Base-by-base conservation (phyloP, 92 coral and sea anemone species). In the Epizoanthus scotinus region DNA sequence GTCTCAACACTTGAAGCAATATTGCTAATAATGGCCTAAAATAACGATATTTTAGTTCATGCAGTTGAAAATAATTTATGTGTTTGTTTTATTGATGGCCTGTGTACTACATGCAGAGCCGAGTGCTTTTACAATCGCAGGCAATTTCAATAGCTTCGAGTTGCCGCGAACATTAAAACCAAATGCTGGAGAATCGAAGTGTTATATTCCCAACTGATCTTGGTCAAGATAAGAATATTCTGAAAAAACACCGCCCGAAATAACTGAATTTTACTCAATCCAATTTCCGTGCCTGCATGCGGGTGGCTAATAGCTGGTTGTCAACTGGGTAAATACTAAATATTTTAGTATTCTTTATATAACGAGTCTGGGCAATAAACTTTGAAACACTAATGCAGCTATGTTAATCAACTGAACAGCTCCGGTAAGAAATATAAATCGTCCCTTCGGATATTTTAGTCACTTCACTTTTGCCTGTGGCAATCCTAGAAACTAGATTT, bases 331-430 rank as follows among this genome's bases (percentile, higher is more conserved):
- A 40, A 18, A 34, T 34, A 57, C 56, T 58, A 58, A 75, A 75
- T 40, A 57, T 58, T 59, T 75, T 55, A 74, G 17, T 12, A 58
- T 59, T 62, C 61, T 75, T 31, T 59, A 34, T 58, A 34, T 75
- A 58, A 6, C 40, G 40, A 34, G 52, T 60, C 42, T 40, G 21
- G 38, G 34, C 61, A 59, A 75, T 59, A 58, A 75, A 38, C 47
- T 34, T 75, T 2, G 31, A 24, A n/a, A 59, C 20, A 75, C 60
- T 34, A 25, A 75, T 27, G 44, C 13, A 58, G 47, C 28, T 5
- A 38, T 58, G 31, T 34, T 29, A 59, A 40, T 75, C 81, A 75
- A 58, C 26, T 75, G 34, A 75, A 40, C 68, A 75, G 22, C 28
- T 57, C 25, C 29, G 2, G 34, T 24, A 15, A 18, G 4, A 20